Percentiles rank a stretch among this genome's conserved stretches.
Conservation (phyloP, 2,888 invertebrate species). For the Eristalinus sepulchralis region DNA sequence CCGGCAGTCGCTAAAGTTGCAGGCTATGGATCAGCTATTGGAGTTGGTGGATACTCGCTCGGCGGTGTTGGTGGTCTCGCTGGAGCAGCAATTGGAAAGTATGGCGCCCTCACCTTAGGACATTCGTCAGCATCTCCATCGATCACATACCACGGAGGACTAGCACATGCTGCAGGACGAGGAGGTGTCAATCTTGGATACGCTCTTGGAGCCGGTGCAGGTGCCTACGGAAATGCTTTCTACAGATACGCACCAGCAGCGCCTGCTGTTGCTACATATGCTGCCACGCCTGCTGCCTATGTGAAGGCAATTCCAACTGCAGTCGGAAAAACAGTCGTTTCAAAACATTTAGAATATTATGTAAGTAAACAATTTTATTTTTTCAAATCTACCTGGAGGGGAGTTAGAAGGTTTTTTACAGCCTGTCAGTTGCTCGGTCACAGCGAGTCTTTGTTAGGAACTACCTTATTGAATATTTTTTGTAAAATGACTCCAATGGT, state of each 20-base stretch:
- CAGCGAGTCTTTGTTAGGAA: no score
- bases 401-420: no score
- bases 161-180: constrained; percentile 74
- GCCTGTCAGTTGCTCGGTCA: no score
- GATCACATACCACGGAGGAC: constrained; percentile 75
- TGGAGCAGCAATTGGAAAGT: constrained; percentile 48
- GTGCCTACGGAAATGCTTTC: constrained; percentile 49
- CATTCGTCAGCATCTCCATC: constrained; percentile 74
- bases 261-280: constrained; percentile 77
- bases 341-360: constrained; percentile 85
- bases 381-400: no score
- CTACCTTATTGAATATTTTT: no score
- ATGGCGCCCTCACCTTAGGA: constrained; percentile 51
- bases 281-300: constrained; percentile 78
- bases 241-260: constrained; percentile 79
- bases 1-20: constrained; percentile 78
- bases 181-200: constrained; percentile 64
- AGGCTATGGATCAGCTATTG: constrained; percentile 68
- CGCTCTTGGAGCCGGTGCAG: constrained; percentile 16
- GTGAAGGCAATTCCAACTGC: constrained; percentile 80
- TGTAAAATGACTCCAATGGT: no score
- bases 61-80: constrained; percentile 40
- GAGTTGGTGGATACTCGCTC: constrained; percentile 19
- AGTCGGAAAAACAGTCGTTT: constrained; percentile 83
- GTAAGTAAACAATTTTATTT: constrained; percentile 80